Conservation (phyloP, 2,113 vertebrate species). For the Salvator merianae region DNA sequence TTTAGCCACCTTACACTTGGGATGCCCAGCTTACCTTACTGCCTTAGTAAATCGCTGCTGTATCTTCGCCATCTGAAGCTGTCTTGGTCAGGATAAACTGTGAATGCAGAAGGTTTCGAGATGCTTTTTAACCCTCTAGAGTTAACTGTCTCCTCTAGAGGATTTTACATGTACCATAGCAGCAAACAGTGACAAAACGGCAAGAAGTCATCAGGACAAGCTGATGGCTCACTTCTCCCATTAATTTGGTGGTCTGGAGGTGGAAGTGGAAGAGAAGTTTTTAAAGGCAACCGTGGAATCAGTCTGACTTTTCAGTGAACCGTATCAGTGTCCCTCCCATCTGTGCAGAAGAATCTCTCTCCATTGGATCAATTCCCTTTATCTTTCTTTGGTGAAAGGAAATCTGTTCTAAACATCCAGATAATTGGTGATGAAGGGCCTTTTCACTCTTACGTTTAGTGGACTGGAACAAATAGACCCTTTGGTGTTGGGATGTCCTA, state of each 20-base stretch:
- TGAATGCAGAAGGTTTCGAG: constrained; percentile 56
- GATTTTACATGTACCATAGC: constrained; percentile 57
- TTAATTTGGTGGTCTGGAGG: background rate
- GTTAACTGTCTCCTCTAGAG: constrained; percentile 60
- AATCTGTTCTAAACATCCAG: too few relatives aligned
- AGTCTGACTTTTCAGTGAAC: too few relatives aligned
- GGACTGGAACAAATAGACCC: too few relatives aligned
- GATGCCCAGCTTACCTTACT: background rate
- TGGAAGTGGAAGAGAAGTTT: background rate
- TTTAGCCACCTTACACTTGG: background rate
- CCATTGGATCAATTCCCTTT: background rate
- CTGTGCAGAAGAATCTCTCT: background rate
- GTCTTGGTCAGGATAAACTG: constrained; percentile 7
- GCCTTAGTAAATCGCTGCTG: background rate
- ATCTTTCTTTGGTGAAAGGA: background rate
- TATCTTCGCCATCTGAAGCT: background rate
- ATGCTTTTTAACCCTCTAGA: constrained; percentile 65
- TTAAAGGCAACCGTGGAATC: background rate
- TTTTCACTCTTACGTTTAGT: too few relatives aligned
- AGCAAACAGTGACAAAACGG: constrained; percentile 58
- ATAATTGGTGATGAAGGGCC: too few relatives aligned
- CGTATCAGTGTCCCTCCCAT: too few relatives aligned
- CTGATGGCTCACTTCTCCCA: background rate
- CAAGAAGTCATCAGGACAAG: constrained; percentile 60
- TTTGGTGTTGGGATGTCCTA: too few relatives aligned